phyloP scores from a whole-genome alignment of 2,888 invertebrate genomes.

The Hydrotaea diabolus region DNA sequence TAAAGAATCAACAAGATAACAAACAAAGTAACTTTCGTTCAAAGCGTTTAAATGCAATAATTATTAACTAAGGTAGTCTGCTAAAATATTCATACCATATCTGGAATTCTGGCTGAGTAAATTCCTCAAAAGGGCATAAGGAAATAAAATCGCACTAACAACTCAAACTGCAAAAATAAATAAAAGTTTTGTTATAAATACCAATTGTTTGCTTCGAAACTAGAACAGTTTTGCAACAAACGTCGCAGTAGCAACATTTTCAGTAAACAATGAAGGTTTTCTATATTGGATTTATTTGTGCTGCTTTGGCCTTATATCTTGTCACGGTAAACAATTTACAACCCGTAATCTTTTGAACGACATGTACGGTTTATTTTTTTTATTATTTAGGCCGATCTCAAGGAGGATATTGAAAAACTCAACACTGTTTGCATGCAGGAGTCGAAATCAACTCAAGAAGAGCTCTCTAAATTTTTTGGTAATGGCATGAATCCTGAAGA shows the following conservation, averaged over 20 bases:
- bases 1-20: too few species aligned
- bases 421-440: constrained; percentile 70
- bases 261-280: constrained; percentile 15
- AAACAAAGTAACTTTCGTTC: too few species aligned
- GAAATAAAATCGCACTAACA: too few species aligned
- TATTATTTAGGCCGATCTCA: not conserved
- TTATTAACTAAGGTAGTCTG: too few species aligned
- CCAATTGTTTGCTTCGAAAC: not conserved
- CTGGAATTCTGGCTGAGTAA: too few species aligned
- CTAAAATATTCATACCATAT: too few species aligned
- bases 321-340: constrained; percentile 5
- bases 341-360: not conserved
- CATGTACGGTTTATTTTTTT: not conserved
- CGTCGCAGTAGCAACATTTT: not conserved
- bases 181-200: constrained; percentile 17
- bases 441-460: constrained; percentile 68
- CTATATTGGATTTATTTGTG: not conserved
- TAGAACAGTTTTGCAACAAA: not conserved
- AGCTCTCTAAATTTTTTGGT: constrained; percentile 70
- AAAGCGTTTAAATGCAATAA: too few species aligned
- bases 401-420: not conserved
- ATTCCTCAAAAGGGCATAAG: too few species aligned
- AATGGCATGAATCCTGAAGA: constrained; percentile 68
- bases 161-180: not conserved
- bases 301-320: not conserved